A percentile compares a stretch with the other conserved stretches of the same genome.
phyloP scores from a whole-genome alignment of 2,797 vertebrate genomes.

The Rhynchonycteris naso region DNA sequence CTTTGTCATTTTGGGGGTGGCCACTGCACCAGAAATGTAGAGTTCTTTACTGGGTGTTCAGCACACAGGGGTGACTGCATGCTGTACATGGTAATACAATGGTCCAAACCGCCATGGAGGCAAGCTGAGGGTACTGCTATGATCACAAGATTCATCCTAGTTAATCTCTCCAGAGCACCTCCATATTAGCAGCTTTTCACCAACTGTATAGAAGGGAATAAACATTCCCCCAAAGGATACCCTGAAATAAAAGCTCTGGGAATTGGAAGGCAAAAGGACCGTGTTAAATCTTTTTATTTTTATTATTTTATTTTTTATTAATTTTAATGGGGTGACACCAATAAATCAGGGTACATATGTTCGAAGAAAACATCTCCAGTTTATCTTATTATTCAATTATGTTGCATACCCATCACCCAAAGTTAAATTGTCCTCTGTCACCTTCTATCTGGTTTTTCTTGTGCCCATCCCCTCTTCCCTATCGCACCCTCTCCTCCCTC shows the following conservation, averaged over 20 bases:
- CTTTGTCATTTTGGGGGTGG: background rate
- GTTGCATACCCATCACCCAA: too few species aligned
- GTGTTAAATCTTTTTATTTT: too few species aligned
- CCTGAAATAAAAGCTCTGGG: background rate
- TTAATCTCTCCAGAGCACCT: background rate
- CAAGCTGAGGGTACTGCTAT: too few species aligned
- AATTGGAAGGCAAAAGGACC: background rate
- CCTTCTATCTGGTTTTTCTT: too few species aligned
- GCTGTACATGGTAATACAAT: fast-evolving
- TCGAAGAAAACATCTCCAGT: too few species aligned
- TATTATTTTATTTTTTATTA: too few species aligned
- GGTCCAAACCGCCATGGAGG: background rate
- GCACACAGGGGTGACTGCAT: background rate
- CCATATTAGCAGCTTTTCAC: background rate
- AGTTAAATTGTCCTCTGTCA: too few species aligned
- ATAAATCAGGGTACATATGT: too few species aligned
- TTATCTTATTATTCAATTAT: too few species aligned
- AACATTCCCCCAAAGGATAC: background rate
- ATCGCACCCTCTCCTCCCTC: too few species aligned
- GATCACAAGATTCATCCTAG: background rate
- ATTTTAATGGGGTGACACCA: too few species aligned
- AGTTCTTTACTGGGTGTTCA: background rate
- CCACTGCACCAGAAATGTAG: background rate
- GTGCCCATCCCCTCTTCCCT: too few species aligned
- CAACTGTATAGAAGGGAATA: background rate